Conservation (phyloP, 2,888 invertebrate species). For the Suillia variegata region DNA sequence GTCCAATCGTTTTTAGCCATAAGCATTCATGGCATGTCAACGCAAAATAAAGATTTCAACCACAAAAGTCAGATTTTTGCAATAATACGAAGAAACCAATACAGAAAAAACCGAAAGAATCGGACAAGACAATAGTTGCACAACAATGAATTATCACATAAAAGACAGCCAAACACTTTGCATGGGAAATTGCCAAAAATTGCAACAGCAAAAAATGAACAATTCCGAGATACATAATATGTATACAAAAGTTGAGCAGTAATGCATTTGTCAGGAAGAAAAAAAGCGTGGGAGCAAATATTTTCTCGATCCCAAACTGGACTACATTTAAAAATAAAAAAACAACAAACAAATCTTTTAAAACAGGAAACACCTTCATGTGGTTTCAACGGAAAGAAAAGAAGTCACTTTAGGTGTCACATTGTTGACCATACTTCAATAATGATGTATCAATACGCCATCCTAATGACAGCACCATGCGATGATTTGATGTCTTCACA, state of each 20-base stretch:
- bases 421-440: not conserved
- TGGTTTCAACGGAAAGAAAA: not conserved
- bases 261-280: not conserved
- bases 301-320: too few relatives aligned
- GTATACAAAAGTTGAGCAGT: not conserved
- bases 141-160: too few relatives aligned
- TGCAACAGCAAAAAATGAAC: too few relatives aligned
- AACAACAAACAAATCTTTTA: too few relatives aligned
- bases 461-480: not conserved
- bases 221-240: too few relatives aligned
- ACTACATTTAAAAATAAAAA: too few relatives aligned
- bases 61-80: constrained; percentile 14
- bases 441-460: not conserved
- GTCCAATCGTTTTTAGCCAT: too few relatives aligned
- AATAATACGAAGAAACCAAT: constrained; percentile 8
- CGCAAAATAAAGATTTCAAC: not conserved
- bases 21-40: too few relatives aligned
- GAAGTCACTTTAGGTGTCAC: not conserved
- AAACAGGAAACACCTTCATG: too few relatives aligned
- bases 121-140: too few relatives aligned
- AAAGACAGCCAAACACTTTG: too few relatives aligned
- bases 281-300: not conserved
- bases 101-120: not conserved
- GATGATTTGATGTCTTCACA: not conserved
- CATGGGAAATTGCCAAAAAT: too few relatives aligned